These are phyloP conservation scores for Megamerina dolium DNA, from an alignment of 2,888 invertebrate genomes.

Conservation along the genomic window DNA sequence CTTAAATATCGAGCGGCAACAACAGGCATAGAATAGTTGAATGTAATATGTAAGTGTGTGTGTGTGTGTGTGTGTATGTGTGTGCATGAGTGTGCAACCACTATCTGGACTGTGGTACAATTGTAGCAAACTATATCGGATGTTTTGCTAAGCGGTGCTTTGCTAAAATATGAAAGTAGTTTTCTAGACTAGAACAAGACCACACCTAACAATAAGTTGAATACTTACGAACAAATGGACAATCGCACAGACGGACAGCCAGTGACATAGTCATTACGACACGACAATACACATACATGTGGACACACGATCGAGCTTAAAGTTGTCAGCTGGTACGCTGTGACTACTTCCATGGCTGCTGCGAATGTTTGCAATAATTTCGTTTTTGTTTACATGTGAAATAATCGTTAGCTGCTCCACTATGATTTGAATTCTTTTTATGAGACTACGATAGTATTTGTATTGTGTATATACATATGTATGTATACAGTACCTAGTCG, in stretches of 20 bases:
- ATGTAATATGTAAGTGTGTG: slow-evolving; percentile 3
- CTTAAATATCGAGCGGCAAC: background rate
- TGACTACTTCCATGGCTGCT: slow-evolving; percentile 17
- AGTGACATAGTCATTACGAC: background rate
- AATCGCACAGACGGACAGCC: background rate
- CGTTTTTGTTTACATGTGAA: no score
- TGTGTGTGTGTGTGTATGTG: background rate
- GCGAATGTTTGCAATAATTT: slow-evolving; percentile 18
- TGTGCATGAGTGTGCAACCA: background rate
- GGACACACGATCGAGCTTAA: background rate
- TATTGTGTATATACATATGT: no score
- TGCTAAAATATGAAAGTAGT: slow-evolving; percentile 42
- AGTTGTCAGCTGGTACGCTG: background rate
- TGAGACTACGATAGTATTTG: no score
- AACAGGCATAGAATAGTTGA: no score
- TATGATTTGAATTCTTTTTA: no score
- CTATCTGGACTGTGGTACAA: no score
- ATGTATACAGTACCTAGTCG: no score
- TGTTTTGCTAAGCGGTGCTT: slow-evolving; percentile 16
- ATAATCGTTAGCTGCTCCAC: no score
- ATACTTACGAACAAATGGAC: background rate
- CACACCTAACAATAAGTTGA: slow-evolving; percentile 36
- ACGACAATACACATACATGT: no score
- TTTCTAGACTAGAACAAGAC: slow-evolving; percentile 42
- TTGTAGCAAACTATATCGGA: slow-evolving; percentile 12